A percentile compares a stretch with the other conserved stretches of the same genome.
Conservation (phyloP, 23 tunicate genomes). For the Phallusia fumigata region DNA sequence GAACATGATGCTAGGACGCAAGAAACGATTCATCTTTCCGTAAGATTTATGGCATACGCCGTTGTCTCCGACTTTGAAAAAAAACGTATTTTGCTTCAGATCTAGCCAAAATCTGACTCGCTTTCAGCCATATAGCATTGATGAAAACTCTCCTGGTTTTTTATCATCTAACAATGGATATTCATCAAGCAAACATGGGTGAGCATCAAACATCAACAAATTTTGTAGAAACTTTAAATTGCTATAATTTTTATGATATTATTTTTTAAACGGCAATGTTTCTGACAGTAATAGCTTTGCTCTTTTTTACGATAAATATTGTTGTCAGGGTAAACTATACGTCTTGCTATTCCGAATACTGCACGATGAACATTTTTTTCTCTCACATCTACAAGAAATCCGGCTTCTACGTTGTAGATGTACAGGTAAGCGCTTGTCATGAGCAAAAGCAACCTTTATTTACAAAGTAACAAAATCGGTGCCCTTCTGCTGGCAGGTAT, state of each 20-base stretch:
- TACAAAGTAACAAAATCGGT: no score
- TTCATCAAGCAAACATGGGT: not conserved
- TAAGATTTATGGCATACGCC: no score
- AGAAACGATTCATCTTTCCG: no score
- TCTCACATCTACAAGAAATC: constrained; percentile 25
- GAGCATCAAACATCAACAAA: not conserved
- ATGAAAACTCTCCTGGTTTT: not conserved
- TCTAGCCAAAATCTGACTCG: no score
- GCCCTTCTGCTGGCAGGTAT: constrained; percentile 21
- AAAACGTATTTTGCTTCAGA: no score
- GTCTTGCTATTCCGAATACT: constrained; percentile 25
- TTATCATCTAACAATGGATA: not conserved
- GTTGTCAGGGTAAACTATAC: not conserved
- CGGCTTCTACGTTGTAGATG: constrained; percentile 18
- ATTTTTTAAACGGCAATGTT: not conserved
- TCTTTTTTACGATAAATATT: not conserved
- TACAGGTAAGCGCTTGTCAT: constrained; percentile 15
- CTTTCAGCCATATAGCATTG: no score
- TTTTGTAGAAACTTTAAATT: not conserved
- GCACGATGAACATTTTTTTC: constrained; percentile 27
- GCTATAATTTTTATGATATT: not conserved
- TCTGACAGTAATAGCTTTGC: not conserved
- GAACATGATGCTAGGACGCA: no score
- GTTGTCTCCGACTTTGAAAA: no score
- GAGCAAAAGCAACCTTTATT: not conserved